Conservation (phyloP, 1,140 invertebrate genomes). For the Drosophila tropicalis region DNA sequence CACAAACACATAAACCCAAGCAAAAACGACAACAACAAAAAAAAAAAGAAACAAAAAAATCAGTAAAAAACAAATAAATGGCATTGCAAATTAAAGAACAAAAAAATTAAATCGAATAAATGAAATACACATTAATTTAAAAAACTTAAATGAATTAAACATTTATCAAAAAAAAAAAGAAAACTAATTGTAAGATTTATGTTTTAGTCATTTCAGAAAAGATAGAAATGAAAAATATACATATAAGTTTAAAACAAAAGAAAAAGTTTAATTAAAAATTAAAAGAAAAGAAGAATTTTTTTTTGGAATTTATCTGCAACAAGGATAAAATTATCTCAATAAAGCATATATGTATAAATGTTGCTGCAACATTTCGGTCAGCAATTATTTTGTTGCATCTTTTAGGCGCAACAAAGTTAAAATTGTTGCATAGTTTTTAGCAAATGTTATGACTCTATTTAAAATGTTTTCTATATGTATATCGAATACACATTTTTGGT, state of each 20-base stretch:
- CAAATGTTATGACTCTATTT: neutral
- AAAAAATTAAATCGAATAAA: neutral
- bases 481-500: neutral
- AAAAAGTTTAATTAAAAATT: too few relatives aligned
- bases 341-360: too few relatives aligned
- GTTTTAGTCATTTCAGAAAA: too few relatives aligned
- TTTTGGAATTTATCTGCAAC: too few relatives aligned
- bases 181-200: too few relatives aligned
- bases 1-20: neutral
- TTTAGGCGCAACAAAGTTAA: neutral
- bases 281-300: too few relatives aligned
- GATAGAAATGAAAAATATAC: too few relatives aligned
- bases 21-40: neutral
- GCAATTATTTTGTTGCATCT: neutral
- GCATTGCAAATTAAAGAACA: slow-evolving; percentile 13
- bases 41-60: neutral
- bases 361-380: too few relatives aligned
- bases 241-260: too few relatives aligned
- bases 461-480: too few relatives aligned
- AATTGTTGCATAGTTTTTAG: neutral
- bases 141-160: neutral
- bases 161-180: too few relatives aligned
- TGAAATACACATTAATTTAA: neutral
- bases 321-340: too few relatives aligned
- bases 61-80: slow-evolving; percentile 13